Conservation (phyloP, 1,140 invertebrate genomes). For the Lepidotrigona ventralis region DNA sequence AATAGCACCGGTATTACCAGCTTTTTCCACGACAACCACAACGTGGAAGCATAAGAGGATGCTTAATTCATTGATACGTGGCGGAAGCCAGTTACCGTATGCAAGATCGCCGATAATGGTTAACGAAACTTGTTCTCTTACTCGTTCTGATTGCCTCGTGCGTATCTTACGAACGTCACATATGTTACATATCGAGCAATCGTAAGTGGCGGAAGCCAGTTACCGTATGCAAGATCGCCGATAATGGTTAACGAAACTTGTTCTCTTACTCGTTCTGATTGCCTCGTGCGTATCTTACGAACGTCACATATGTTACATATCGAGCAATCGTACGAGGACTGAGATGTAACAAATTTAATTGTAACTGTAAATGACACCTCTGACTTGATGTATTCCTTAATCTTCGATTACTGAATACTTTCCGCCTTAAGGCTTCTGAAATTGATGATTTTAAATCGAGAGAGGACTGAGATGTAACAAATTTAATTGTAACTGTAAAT, state of each 20-base stretch:
- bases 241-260: slow-evolving; percentile 26
- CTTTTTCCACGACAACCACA: slow-evolving; percentile 46
- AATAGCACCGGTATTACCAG: slow-evolving; percentile 47
- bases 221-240: slow-evolving; percentile 1
- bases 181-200: not conserved
- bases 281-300: no score
- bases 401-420: no score
- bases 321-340: not conserved
- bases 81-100: slow-evolving; percentile 36
- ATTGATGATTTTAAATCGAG: no score
- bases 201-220: slow-evolving; percentile 35
- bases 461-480: not conserved
- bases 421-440: no score
- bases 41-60: slow-evolving; percentile 21
- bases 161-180: not conserved
- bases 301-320: not conserved
- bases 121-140: slow-evolving; percentile 18
- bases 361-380: not conserved
- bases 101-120: slow-evolving; percentile 1
- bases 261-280: not conserved
- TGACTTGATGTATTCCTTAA: no score
- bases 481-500: not conserved
- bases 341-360: not conserved
- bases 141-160: not conserved
- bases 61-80: slow-evolving; percentile 45